Base-by-base conservation (phyloP, 2,113 vertebrate species). In the Desmodus rotundus region DNA sequence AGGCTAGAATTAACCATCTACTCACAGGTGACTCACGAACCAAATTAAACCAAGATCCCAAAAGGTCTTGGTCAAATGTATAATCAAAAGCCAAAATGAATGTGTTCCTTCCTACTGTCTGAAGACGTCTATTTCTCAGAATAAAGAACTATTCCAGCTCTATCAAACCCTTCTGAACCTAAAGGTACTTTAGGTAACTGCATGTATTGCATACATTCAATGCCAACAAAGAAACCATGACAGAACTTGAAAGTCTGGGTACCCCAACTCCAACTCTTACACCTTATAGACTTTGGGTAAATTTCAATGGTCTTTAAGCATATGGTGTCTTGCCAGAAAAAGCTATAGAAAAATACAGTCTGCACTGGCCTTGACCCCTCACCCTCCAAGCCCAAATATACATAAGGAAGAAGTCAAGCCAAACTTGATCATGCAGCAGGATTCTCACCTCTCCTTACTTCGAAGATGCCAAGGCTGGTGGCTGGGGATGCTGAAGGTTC, bases 361-460 rank as follows among this genome's bases (percentile, higher is more conserved):
- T 93, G 58, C 3, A 91, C 14, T 22, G 22, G 41, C 33, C 43
- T 47, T 54, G 43, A 89, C 63, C 94, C 24, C 31, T 61, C 70
- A 92, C 56, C 95, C 80, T 86, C 89, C 84, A 84, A 85, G 36
- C 41, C 88, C 88, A 92, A 95, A 95, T 50, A 88, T 16, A 86
- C 67, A 47, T 41, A 91, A 96, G 63, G 43, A 96, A 95, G 84
- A 95, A 89, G 13, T 86, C 78, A 95, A 96, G 73, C 38, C 52
- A 94, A 91, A 94, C 4, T 81, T 92, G 52, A 93, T 54, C 94
- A 94, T 87, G 92, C 91, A 98, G 77, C 52, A 84, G 58, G 85
- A 95, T 92, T 97, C 97, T 97, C 92, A 98, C 97, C 97, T 97
- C 97, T 98, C 72, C 97, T 95, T 74, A 98, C 97, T 98, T 98